Base-by-base conservation (phyloP, 2,888 invertebrate genomes). In the Cosmia trapezina region DNA sequence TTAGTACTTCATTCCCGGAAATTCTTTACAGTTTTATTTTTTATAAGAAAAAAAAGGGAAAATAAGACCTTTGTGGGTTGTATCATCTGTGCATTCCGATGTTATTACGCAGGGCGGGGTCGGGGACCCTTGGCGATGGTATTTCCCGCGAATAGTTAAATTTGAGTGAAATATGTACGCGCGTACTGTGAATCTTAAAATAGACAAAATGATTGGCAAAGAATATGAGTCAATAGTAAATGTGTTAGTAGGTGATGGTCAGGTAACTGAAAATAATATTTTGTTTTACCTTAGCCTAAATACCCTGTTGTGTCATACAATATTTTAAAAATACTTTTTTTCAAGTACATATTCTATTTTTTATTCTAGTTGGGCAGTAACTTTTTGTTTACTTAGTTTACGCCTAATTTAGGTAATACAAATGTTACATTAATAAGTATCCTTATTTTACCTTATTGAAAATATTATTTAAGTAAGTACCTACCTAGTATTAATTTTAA, bases 161-260 rank as follows among this genome's bases (percentile, higher is more conserved):
- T 84, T 88, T 84, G 66, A 71, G 77, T 64, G 66, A 81, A 84
- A 81, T 85, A 87, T 77, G 80, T 84, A 78, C 87, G 85, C 87
- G 87, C 84, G 82, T 88, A 89, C 88, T 87, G 81, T 67, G 80
- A 74, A 81, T 93, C 93, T 90, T 88, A 93, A 94, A 95, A 94
- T 95, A 94, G 92, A 87, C 81, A 80, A 88, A 84, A 89, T 89
- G 88, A 90, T 93, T 92, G 90, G 90, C 91, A 90, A 90, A 91
- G 88, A 89, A 84, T 91, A 91, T 89, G 90, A 91, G 83, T 91
- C 85, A 87, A 89, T 92, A 90, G 88, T 78, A 90, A 90, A 93
- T 91, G 90, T 94, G 95, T 94, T 84, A 95, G 91, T 95, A 92
- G 96, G 96, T 95, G 95, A 96, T 94, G 95, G 96, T 95, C 94